These are phyloP conservation scores for Idaea dimidiata DNA, from an alignment of 2,888 invertebrate genomes.

Conservation along the genomic window DNA sequence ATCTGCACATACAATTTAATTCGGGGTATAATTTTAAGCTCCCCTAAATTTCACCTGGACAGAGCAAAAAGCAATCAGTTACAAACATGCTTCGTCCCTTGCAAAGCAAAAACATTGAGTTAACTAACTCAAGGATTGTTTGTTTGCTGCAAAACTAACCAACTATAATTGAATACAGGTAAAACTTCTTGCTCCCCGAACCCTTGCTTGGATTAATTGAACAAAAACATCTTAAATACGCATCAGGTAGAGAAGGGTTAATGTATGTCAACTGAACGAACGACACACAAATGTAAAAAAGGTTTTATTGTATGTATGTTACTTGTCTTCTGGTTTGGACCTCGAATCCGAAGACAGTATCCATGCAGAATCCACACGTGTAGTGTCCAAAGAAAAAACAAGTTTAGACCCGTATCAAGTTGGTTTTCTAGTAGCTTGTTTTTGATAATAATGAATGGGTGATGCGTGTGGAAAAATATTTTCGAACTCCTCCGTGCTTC, in stretches of 20 bases:
- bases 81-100: conserved; percentile 25
- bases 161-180: conserved; percentile 58
- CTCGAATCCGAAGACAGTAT: neutral
- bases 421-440: too few species aligned
- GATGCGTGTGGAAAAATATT: too few species aligned
- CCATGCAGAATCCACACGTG: too few species aligned
- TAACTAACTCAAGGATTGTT: neutral
- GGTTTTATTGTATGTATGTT: neutral
- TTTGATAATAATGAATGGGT: too few species aligned
- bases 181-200: conserved; percentile 29
- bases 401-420: too few species aligned
- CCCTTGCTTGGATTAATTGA: conserved; percentile 34
- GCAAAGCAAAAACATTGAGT: conserved; percentile 27
- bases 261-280: neutral
- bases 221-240: conserved; percentile 19
- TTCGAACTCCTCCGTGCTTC: too few species aligned
- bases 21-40: neutral
- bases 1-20: neutral
- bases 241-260: neutral
- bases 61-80: conserved; percentile 25
- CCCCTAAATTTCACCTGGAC: neutral
- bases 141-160: conserved; percentile 32
- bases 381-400: too few species aligned
- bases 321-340: neutral
- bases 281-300: neutral